Evolutionary conservation across 2,797 vertebrate species (phyloP), one percentile per base, ranked within the genome.

Genomic region (Microcaecilia unicolor): DNA sequence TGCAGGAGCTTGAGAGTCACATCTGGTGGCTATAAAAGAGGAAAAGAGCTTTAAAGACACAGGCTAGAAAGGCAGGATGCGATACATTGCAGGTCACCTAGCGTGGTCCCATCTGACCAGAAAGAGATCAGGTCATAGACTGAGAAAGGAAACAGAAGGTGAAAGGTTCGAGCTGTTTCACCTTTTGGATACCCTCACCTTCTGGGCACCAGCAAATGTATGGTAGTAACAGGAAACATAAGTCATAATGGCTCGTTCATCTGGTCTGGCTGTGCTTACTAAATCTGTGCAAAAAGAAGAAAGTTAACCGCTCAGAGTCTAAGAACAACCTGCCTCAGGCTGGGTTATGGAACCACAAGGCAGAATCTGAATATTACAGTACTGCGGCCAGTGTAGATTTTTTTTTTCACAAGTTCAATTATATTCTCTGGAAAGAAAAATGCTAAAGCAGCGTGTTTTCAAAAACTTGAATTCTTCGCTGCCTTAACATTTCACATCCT

Each of bases 141-240:
- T 25, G 28, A 35, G 49, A 49, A 48, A 67, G 48, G 37, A 60
- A 46, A 57, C 37, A 61, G 63, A 67, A 72, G 56, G 44, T 31
- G 48, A 65, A 61, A 48, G 56, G 41, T 42, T 55, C 71, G 61
- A 29, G 27, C 52, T 32, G 52, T 55, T 34, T 35, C 34, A 11
- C 37, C 51, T 38, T 35, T 48, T 54, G 56, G 55, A n/a, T n/a
- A 42, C 10, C 48, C 62, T 78, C 67, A 73, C 70, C 72, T 76
- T 82, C 73, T 70, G 67, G 42, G 54, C 64, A 58, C 64, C 72
- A 51, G 69, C 51, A 67, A 78, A 78, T 37, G 67, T 64, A 68
- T 64, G 51, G 64, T 53, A 78, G 58, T 64, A 77, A 80, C 70
- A 69, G 54, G 70, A 80, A 41, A 72, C 56, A 67, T 67, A 70